Evolutionary conservation across 2,888 invertebrate species (phyloP), one percentile per base, ranked within the genome.

Genomic region (Sisyra terminalis): DNA sequence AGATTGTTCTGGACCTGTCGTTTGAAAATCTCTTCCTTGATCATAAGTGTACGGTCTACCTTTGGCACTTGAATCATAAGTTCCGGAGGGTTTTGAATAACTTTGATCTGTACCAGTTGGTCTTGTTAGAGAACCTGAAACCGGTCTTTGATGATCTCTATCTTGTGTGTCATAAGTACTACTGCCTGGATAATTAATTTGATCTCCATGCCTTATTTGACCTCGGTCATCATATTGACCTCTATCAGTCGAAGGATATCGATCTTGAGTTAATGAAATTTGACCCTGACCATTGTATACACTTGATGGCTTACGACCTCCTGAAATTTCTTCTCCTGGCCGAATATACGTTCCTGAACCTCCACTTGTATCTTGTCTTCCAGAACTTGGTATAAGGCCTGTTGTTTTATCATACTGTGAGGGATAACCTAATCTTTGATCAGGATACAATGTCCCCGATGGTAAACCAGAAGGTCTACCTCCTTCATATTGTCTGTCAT

Each of bases 401-500:
- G 9, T 7, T 24, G 24, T 24, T 24, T 24, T 24, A 24, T 24
- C 24, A 24, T 24, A 24, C 24, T 24, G 24, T 24, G 24, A 5
- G 3, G 24, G 24, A 24, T 24, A 24, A n/a, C 29, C 15, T 9
- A 35, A 41, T 14, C 10, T 15, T 6, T 16, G 24, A 29, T 34
- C 42, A 14, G 15, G 17, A 29, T 9, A 14, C 10, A 34, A 34
- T 15, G 13, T 17, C 13, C 41, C 41, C 9, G 32, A 35, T n/a
- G 8, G 14, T 35, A 15, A 9, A 35, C 7, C 35, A 9, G 14
- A 13, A 1, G 35, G 14, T 8, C 35, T 15, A 24, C 16, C 14
- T n/a, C 13, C n/a, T 11, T 35, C 18, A 40, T 32, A 40, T 32
- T 30, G 35, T 35, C 35, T 2, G 16, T 8, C 13, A 35, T 35